Evolutionary conservation across 2,797 vertebrate genomes (phyloP).

Genomic region (Brachyrhaphis roseni): DNA sequence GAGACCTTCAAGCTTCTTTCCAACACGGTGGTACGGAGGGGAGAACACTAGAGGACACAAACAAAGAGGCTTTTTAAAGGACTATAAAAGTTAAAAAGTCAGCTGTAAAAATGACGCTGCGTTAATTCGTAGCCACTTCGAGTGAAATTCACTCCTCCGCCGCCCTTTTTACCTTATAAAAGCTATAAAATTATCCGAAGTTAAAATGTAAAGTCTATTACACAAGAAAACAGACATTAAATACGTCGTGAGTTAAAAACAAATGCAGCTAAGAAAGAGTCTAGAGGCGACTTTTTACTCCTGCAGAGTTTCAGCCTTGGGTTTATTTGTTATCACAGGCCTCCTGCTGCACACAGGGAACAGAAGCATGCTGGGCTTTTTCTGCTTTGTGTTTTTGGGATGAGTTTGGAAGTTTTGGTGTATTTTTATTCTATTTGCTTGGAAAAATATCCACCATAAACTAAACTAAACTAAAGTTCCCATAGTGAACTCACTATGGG

Average conservation of each 20-base stretch:
- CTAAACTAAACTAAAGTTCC: no score
- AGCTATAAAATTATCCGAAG: background rate
- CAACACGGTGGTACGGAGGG: background rate
- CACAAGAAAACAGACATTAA: background rate
- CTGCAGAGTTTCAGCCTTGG: background rate
- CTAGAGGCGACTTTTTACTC: background rate
- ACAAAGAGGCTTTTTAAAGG: background rate
- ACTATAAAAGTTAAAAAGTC: conserved; percentile 8
- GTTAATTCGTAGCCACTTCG: conserved; percentile 3
- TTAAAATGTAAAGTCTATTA: background rate
- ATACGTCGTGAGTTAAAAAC: background rate
- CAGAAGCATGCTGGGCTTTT: background rate
- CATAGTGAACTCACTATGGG: no score
- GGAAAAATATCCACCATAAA: background rate
- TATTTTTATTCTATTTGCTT: background rate
- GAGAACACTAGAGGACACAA: no score
- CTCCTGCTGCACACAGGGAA: conserved; percentile 2
- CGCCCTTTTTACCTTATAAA: background rate
- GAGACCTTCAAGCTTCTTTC: background rate
- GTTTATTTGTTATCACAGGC: conserved; percentile 10
- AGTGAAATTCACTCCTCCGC: conserved; percentile 4
- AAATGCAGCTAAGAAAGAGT: background rate
- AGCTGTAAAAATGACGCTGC: background rate
- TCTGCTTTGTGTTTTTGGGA: background rate
- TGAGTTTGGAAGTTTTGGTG: background rate